These are phyloP conservation scores for Oncorhynchus kisutch DNA, from an alignment of 2,113 vertebrate genomes.

Conservation along the genomic window DNA sequence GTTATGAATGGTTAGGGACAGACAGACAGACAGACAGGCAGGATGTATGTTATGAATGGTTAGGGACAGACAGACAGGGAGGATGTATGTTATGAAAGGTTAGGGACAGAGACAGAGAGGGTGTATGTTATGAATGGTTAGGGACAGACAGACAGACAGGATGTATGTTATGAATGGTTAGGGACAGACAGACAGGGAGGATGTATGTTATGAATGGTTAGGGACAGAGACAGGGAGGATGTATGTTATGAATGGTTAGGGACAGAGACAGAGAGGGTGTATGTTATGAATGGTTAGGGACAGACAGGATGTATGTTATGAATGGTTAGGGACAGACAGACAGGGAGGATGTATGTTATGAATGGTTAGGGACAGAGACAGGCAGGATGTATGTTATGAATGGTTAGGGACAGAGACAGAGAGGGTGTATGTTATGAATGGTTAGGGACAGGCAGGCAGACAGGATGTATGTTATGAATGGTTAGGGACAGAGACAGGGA, in stretches of 20 bases:
- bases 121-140: no score
- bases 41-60: not conserved
- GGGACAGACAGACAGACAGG: not conserved
- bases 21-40: not conserved
- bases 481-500: no score
- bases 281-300: not conserved
- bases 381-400: not conserved
- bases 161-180: not conserved
- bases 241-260: not conserved
- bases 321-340: not conserved
- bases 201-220: not conserved
- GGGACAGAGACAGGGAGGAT: not conserved
- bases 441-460: no score
- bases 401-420: not conserved
- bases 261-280: no score
- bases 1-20: not conserved
- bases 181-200: not conserved
- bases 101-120: not conserved
- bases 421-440: not conserved
- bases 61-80: no score
- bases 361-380: not conserved
- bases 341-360: not conserved
- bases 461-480: no score
- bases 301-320: not conserved
- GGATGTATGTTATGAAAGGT: no score